These are phyloP conservation scores for Papilio polytes DNA, from an alignment of 1,140 invertebrate species.

Conservation along the genomic window DNA sequence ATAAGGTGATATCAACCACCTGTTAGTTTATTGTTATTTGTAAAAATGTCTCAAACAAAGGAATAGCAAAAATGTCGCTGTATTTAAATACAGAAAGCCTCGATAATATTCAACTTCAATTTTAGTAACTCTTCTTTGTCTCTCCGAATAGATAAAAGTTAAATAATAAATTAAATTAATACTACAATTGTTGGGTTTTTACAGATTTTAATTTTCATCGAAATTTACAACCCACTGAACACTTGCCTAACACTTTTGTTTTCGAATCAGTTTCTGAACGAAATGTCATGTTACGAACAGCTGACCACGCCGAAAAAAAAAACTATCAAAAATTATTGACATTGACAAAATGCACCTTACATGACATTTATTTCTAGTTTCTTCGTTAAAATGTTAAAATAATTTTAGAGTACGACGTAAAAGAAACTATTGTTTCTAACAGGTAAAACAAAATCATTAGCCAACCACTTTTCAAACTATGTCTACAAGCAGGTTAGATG, in stretches of 20 bases:
- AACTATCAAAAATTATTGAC: conserved; percentile 51
- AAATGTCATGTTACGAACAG: conserved; percentile 47
- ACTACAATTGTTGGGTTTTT: background rate
- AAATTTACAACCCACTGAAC: background rate
- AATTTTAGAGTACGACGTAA: conserved; percentile 54
- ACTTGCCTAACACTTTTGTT: background rate
- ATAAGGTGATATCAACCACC: conserved; percentile 25
- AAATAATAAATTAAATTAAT: background rate
- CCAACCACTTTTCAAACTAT: conserved; percentile 78
- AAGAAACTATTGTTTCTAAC: conserved; percentile 44
- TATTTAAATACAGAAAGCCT: background rate
- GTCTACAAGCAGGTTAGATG: conserved; percentile 92
- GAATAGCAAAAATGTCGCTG: background rate
- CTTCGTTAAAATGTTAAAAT: conserved; percentile 50
- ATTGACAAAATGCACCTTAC: conserved; percentile 52
- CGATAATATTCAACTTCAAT: background rate
- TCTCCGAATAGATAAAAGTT: background rate
- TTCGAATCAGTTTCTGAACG: conserved; percentile 17
- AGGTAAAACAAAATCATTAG: conserved; percentile 49
- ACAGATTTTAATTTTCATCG: background rate
- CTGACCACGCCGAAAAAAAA: conserved; percentile 56
- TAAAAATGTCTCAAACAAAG: background rate
- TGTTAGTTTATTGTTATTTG: conserved; percentile 34
- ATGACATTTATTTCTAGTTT: conserved; percentile 37
- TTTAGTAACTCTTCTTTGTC: background rate